phyloP scores from a whole-genome alignment of 2,888 invertebrate genomes.

The Lagria hirta region DNA sequence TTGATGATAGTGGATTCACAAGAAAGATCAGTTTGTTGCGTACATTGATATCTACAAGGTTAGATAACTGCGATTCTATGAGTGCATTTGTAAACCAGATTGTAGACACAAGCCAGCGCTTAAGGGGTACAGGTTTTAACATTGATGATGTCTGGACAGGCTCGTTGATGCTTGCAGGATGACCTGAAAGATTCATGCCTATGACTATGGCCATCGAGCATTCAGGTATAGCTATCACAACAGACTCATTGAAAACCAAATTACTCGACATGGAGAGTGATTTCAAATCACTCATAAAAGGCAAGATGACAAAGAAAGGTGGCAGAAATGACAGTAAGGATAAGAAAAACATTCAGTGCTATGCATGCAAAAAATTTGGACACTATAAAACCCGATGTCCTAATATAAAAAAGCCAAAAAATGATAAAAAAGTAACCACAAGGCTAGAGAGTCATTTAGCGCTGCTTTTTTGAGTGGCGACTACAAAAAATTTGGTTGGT shows the following conservation, averaged over 20 bases:
- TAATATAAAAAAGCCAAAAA: conserved; percentile 2
- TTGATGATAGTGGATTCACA: conserved; percentile 29
- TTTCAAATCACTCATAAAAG: not conserved
- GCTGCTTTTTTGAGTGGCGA: conserved; percentile 26
- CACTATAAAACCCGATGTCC: conserved; percentile 33
- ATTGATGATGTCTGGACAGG: conserved; percentile 29
- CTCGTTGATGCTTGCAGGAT: conserved; percentile 34
- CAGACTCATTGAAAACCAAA: conserved; percentile 37
- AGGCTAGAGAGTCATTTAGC: conserved; percentile 32
- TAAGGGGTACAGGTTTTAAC: conserved; percentile 31
- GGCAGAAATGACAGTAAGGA: conserved; percentile 13
- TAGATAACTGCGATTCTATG: conserved; percentile 35
- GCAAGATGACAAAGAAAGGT: conserved; percentile 6
- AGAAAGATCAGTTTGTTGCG: conserved; percentile 28
- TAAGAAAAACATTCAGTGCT: conserved; percentile 27
- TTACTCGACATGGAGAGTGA: conserved; percentile 31
- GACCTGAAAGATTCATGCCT: conserved; percentile 31
- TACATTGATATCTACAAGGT: conserved; percentile 29
- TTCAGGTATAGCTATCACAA: conserved; percentile 31
- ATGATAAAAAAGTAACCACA: conserved; percentile 5
- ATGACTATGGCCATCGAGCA: conserved; percentile 38
- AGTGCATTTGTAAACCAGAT: conserved; percentile 34
- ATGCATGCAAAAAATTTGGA: conserved; percentile 29
- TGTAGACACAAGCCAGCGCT: conserved; percentile 31
- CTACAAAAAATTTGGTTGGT: conserved; percentile 33